These are phyloP conservation scores for Dorcus parallelipipedus DNA, from an alignment of 2,888 invertebrate genomes.

Conservation along the genomic window DNA sequence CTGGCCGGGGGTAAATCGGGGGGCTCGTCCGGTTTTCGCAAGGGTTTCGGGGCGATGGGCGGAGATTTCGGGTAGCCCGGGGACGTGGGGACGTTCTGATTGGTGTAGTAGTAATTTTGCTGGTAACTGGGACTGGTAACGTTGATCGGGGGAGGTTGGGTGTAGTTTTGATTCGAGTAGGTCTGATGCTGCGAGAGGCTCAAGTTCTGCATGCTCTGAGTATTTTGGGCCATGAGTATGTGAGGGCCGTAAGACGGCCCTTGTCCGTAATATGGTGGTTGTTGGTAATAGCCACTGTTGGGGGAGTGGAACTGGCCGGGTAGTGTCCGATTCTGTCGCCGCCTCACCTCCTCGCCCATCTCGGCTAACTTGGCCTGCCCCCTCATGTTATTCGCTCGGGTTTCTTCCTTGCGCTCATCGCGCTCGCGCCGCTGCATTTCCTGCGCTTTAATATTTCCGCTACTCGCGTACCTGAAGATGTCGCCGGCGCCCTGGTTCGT, in stretches of 20 bases:
- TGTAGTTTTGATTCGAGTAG: constrained; percentile 22
- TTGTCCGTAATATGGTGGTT: constrained; percentile 32
- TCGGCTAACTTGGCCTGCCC: constrained; percentile 70
- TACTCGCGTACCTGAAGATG: constrained; percentile 43
- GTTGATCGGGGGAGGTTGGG: constrained; percentile 1
- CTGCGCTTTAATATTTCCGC: constrained; percentile 44
- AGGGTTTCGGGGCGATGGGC: constrained; percentile 58
- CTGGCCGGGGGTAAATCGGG: constrained; percentile 69
- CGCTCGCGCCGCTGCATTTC: constrained; percentile 26
- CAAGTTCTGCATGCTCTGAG: constrained; percentile 45
- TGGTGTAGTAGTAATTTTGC: constrained; percentile 26
- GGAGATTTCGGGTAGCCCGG: constrained; percentile 48
- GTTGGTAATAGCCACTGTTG: constrained; percentile 41
- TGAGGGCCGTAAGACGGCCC: constrained; percentile 23
- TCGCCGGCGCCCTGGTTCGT: constrained; percentile 30
- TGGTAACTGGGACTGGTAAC: constrained; percentile 7
- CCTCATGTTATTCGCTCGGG: constrained; percentile 24
- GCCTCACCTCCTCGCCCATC: constrained; percentile 76
- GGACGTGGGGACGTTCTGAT: constrained; percentile 48
- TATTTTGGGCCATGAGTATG: constrained; percentile 41
- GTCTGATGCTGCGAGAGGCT: constrained; percentile 29
- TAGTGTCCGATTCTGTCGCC: constrained; percentile 53
- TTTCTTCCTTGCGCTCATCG: constrained; percentile 24
- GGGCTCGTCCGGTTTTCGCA: constrained; percentile 34
- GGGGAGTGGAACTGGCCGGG: constrained; percentile 25